Base-by-base conservation (phyloP, 2,113 vertebrate genomes). In the Malaclemys terrapin region DNA sequence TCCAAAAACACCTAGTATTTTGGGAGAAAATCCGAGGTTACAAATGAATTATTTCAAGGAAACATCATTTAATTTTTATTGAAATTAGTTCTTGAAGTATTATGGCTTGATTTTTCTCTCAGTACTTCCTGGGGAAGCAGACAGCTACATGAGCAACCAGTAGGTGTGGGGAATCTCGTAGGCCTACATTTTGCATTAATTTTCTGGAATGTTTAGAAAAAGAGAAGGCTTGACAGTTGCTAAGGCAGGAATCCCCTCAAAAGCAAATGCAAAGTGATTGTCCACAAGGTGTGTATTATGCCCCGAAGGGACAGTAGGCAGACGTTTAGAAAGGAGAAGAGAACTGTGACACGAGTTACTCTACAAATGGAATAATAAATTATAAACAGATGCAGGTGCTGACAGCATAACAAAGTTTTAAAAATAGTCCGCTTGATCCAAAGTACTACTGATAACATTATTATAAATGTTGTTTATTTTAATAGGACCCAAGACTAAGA, bases 1-100 rank as follows among this genome's bases (percentile, higher is more conserved):
- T 95, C 98, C 98, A 94, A 99, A 99, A 94, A 98, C 98, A 93
- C 98, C 98, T 99, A 94, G 47, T 25, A 47, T 95, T 95, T 97
- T 38, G 59, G 50, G 92, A 96, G 72, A 91, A 86, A 96, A 94
- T 5, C 1, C 6, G n/a, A 78, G 54, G 65, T 69, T 38, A 69
- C 3, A 82, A n/a, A 31, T 42, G 72, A 91, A 82, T 50, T 35
- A 45, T 57, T 81, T 81, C 65, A 75, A 80, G 4, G 72, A 92
- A 83, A 53, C 17, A 87, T 31, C 45, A 22, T 50, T 78, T 47
- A 50, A 56, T 87, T 42, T 7, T n/a, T 59, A 8, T 27, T 53
- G 11, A 62, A 38, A 56, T 84, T 45, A 49, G 69, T 6, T 49
- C 31, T 16, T 4, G 3, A 82, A 87, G 78, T 69, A 69, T 6